Evolutionary conservation across 2,888 invertebrate genomes (phyloP).

Genomic region (Mamestra brassicae): DNA sequence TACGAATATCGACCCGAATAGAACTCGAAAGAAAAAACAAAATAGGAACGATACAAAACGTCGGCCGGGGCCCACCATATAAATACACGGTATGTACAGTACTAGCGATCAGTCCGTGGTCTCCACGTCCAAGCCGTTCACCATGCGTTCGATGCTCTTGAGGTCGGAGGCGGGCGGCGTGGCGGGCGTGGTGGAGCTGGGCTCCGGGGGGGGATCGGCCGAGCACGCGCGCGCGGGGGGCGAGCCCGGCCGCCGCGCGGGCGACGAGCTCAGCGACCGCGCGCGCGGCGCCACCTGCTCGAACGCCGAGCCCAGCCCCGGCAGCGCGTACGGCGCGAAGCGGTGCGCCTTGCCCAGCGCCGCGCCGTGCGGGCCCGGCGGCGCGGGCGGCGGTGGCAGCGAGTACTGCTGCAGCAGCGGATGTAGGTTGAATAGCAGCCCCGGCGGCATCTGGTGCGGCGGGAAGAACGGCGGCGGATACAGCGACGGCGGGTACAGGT

Average conservation of each 20-base stretch:
- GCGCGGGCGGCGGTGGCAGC: slow-evolving; percentile 92
- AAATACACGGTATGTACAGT: slow-evolving; percentile 89
- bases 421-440: slow-evolving; percentile 97
- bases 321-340: slow-evolving; percentile 97
- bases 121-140: slow-evolving; percentile 98
- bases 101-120: slow-evolving; percentile 89
- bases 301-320: slow-evolving; percentile 95
- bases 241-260: slow-evolving; percentile 86
- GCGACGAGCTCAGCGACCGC: slow-evolving; percentile 92
- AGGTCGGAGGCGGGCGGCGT: slow-evolving; percentile 95
- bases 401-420: slow-evolving; percentile 97
- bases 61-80: slow-evolving; percentile 81
- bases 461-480: slow-evolving; percentile 95
- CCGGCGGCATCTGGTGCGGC: slow-evolving; percentile 95
- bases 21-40: slow-evolving; percentile 89
- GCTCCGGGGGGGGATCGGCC: slow-evolving; percentile 89
- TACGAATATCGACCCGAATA: slow-evolving; percentile 89
- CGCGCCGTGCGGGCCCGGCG: slow-evolving; percentile 91
- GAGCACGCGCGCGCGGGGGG: slow-evolving; percentile 89
- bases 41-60: slow-evolving; percentile 91
- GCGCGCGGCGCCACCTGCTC: slow-evolving; percentile 96
- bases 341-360: slow-evolving; percentile 93
- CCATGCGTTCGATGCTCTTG: slow-evolving; percentile 99
- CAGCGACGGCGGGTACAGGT: slow-evolving; percentile 97
- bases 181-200: slow-evolving; percentile 88